Percentiles rank a stretch among this genome's conserved stretches.
phyloP scores from a whole-genome alignment of 2,888 invertebrate genomes.

The Stictocephala bisonia region DNA sequence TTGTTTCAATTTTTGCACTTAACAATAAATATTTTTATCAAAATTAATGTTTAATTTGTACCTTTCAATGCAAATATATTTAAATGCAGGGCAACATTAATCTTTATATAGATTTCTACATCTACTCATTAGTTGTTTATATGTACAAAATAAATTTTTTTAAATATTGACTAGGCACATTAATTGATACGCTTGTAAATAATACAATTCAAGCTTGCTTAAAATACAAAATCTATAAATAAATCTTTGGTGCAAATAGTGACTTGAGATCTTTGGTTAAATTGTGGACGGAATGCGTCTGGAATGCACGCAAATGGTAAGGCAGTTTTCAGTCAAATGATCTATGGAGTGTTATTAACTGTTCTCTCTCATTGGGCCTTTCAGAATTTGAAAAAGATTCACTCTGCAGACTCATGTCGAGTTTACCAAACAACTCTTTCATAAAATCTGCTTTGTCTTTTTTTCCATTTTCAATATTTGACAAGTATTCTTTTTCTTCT shows the following conservation, averaged over 20 bases:
- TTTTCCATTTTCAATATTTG: slow-evolving; percentile 8
- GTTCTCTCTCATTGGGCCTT: background rate
- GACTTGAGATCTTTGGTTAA: no score
- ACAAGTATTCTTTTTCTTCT: slow-evolving; percentile 43
- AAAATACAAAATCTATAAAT: no score
- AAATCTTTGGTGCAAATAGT: no score
- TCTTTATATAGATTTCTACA: no score
- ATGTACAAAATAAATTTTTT: no score
- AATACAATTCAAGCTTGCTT: no score
- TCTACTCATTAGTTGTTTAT: no score
- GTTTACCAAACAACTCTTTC: slow-evolving; percentile 51
- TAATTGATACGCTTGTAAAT: no score
- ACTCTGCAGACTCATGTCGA: background rate
- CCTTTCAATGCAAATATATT: slow-evolving; percentile 13
- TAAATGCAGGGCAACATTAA: no score
- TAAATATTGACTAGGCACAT: background rate
- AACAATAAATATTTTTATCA: slow-evolving; percentile 5
- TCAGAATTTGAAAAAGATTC: background rate
- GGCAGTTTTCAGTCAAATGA: background rate
- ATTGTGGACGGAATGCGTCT: slow-evolving; percentile 11
- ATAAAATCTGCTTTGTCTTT: slow-evolving; percentile 52
- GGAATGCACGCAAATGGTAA: background rate
- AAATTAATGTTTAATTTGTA: slow-evolving; percentile 32
- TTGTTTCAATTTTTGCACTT: background rate
- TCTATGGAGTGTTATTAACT: background rate